Evolutionary conservation across 2,888 invertebrate genomes (phyloP).

Genomic region (Drosophila niveifrons): DNA sequence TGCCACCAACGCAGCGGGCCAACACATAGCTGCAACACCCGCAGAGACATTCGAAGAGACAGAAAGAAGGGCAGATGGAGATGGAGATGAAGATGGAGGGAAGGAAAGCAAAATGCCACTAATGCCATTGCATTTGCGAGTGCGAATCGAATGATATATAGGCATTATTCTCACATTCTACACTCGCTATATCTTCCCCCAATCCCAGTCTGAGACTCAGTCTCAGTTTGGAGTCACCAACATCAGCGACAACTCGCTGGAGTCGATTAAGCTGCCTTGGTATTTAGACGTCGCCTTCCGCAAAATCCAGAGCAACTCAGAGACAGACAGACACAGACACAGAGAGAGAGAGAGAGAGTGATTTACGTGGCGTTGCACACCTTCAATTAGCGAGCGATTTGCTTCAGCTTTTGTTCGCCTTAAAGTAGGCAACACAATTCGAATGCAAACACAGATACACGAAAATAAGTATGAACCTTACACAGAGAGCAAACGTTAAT

Average conservation of each 20-base stretch:
- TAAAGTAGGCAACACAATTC: conserved; percentile 36
- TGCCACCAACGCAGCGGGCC: conserved; percentile 40
- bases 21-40: conserved; percentile 20
- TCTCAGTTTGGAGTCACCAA: conserved; percentile 24
- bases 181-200: conserved; percentile 34
- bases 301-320: neutral
- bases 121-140: conserved; percentile 52
- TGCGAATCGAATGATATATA: conserved; percentile 56
- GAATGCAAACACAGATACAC: conserved; percentile 4
- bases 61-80: neutral
- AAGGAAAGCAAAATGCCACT: neutral
- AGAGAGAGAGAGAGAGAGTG: conserved; percentile 24
- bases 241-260: conserved; percentile 14
- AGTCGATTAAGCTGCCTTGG: neutral
- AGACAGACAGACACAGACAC: neutral
- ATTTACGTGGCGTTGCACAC: conserved; percentile 35
- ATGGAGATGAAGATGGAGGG: neutral
- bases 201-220: neutral
- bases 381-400: conserved; percentile 53
- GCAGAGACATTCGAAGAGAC: neutral
- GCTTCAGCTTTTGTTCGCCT: conserved; percentile 10
- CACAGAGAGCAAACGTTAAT: conserved; percentile 1
- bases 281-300: conserved; percentile 26
- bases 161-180: conserved; percentile 49
- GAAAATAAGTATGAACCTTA: neutral